These are phyloP conservation scores for Camponotus pennsylvanicus DNA, from an alignment of 1,140 invertebrate genomes.

Conservation along the genomic window DNA sequence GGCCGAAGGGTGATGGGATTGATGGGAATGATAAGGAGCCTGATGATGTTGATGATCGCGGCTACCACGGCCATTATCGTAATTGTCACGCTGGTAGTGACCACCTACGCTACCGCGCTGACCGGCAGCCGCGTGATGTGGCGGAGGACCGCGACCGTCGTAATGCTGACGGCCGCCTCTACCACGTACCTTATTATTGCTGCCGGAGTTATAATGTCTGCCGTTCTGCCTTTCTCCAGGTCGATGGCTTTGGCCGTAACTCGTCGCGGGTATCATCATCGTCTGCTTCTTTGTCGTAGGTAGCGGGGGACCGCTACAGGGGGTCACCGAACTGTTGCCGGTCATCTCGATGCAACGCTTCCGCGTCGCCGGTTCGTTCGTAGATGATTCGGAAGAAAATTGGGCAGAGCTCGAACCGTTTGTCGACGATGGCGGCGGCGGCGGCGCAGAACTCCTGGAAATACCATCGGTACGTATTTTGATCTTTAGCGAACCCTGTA, in stretches of 20 bases:
- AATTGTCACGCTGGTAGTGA: slow-evolving; percentile 75
- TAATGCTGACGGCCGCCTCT: slow-evolving; percentile 78
- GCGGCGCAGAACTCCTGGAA: slow-evolving; percentile 70
- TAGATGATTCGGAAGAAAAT: slow-evolving; percentile 41
- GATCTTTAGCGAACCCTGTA: slow-evolving; percentile 84
- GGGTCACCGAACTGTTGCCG: slow-evolving; percentile 42
- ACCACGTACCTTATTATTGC: slow-evolving; percentile 87
- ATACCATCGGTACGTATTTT: slow-evolving; percentile 87
- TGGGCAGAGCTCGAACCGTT: slow-evolving; percentile 47
- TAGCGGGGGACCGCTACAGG: slow-evolving; percentile 26
- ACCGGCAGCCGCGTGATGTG: slow-evolving; percentile 70
- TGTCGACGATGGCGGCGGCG: slow-evolving; percentile 8
- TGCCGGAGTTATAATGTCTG: slow-evolving; percentile 83
- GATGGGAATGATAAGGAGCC: slow-evolving; percentile 46
- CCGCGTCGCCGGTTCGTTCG: slow-evolving; percentile 60
- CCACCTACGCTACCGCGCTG: slow-evolving; percentile 56
- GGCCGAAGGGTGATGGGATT: slow-evolving; percentile 58
- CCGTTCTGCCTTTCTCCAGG: slow-evolving; percentile 81
- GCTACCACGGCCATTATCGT: slow-evolving; percentile 67
- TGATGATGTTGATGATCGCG: slow-evolving; percentile 64
- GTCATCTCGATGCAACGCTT: slow-evolving; percentile 75
- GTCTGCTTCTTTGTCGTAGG: slow-evolving; percentile 75
- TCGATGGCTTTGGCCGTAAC: slow-evolving; percentile 70
- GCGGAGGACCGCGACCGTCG: slow-evolving; percentile 74
- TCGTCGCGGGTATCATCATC: slow-evolving; percentile 56